A percentile compares a stretch with the other conserved stretches of the same genome.
Conservation (phyloP, 1,140 invertebrate genomes). For the Schlechtendalia chinensis region DNA sequence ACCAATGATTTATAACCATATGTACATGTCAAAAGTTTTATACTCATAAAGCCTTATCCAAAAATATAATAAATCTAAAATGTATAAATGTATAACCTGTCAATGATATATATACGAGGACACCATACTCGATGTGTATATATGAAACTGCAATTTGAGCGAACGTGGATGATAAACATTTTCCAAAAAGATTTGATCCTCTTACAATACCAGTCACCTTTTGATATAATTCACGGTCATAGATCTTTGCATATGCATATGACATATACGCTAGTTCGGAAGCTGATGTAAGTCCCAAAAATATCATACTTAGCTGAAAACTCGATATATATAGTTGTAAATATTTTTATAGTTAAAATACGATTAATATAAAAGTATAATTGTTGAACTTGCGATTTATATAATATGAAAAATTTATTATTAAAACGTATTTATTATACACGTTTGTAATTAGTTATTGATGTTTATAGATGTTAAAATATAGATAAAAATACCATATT, state of each 20-base stretch:
- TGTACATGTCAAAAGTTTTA: too few relatives aligned
- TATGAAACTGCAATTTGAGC: constrained; percentile 28
- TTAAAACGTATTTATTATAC: too few relatives aligned
- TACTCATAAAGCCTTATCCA: too few relatives aligned
- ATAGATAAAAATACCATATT: too few relatives aligned
- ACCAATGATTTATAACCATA: too few relatives aligned
- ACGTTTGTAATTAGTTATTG: too few relatives aligned
- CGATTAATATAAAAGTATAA: too few relatives aligned
- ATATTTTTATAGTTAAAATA: not conserved
- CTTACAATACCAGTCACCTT: constrained; percentile 64
- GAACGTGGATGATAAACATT: constrained; percentile 25
- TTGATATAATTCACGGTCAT: constrained; percentile 69
- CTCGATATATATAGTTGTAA: constrained; percentile 38
- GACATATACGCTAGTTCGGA: constrained; percentile 89
- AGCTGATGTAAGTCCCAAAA: constrained; percentile 81
- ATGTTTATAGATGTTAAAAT: too few relatives aligned
- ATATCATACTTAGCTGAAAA: constrained; percentile 59
- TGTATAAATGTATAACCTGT: not conserved
- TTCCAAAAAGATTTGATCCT: constrained; percentile 31
- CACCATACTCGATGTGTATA: not conserved
- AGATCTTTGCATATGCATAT: constrained; percentile 88
- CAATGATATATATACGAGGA: constrained; percentile 20
- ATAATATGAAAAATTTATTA: too few relatives aligned
- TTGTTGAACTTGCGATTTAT: too few relatives aligned
- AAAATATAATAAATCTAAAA: too few relatives aligned